Conservation (phyloP, 2,113 vertebrate genomes). For the Puma concolor region DNA sequence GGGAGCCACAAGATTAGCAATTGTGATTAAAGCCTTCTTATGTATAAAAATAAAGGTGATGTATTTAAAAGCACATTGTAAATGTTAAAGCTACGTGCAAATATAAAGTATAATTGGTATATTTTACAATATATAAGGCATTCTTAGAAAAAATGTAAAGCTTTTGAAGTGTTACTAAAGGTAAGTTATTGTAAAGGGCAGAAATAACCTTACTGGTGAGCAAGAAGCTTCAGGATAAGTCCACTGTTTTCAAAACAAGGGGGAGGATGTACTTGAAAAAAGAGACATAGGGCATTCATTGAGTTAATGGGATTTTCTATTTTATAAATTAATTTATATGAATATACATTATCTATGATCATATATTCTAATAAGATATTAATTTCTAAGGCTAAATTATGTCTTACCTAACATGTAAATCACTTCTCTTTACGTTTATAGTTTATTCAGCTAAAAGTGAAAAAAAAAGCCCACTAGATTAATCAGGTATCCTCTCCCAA, state of each 20-base stretch:
- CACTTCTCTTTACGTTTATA: not conserved
- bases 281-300: not conserved
- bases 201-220: not conserved
- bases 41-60: not conserved
- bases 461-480: not conserved
- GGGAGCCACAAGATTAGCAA: not conserved
- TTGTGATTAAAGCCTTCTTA: constrained; percentile 27
- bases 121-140: not conserved
- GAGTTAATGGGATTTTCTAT: constrained; percentile 12
- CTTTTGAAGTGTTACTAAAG: not conserved
- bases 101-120: not conserved
- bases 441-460: not conserved
- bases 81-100: not conserved
- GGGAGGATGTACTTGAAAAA: not conserved
- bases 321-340: not conserved
- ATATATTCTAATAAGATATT: not conserved
- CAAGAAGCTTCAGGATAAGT: not conserved
- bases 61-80: not conserved
- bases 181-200: not conserved
- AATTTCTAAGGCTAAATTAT: not conserved
- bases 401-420: not conserved
- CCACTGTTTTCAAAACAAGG: not conserved
- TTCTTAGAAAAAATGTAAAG: not conserved
- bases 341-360: not conserved
- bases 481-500: not conserved